Percentiles rank a stretch among this genome's conserved stretches.
Conservation (phyloP, 1,140 invertebrate genomes). For the Globodera rostochiensis region DNA sequence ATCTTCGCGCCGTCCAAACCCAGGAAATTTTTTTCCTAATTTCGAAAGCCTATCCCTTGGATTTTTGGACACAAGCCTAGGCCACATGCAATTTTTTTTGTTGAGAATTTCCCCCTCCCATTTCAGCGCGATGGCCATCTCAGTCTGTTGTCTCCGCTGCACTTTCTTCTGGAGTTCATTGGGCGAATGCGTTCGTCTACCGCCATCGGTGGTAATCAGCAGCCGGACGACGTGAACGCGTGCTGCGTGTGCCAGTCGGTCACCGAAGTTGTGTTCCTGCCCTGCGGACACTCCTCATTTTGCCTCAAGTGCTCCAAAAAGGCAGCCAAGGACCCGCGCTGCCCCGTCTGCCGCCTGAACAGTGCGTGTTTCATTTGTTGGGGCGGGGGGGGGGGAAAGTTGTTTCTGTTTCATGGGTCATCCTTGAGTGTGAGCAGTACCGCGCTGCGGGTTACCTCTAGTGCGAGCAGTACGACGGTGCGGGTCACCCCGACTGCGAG, state of each 20-base stretch:
- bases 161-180: not conserved
- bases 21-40: not conserved
- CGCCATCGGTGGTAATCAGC: not conserved
- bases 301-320: not conserved
- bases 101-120: not conserved
- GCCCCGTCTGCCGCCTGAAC: slow-evolving; percentile 9
- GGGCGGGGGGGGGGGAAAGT: not conserved
- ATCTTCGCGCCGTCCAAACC: too few relatives aligned
- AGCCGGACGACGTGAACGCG: slow-evolving; percentile 1
- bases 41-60: not conserved
- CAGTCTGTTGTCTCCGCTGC: not conserved
- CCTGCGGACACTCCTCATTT: slow-evolving; percentile 15
- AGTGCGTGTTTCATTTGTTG: not conserved
- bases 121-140: slow-evolving; percentile 1
- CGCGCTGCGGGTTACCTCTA: too few relatives aligned
- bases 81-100: not conserved
- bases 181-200: not conserved
- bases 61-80: too few relatives aligned
- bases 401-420: too few relatives aligned
- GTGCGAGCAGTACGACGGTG: too few relatives aligned
- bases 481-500: too few relatives aligned
- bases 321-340: not conserved
- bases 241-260: not conserved
- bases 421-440: too few relatives aligned
- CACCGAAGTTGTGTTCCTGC: slow-evolving; percentile 26